Evolutionary conservation across 1,140 invertebrate species (phyloP).

Genomic region (Amphibalanus amphitrite): DNA sequence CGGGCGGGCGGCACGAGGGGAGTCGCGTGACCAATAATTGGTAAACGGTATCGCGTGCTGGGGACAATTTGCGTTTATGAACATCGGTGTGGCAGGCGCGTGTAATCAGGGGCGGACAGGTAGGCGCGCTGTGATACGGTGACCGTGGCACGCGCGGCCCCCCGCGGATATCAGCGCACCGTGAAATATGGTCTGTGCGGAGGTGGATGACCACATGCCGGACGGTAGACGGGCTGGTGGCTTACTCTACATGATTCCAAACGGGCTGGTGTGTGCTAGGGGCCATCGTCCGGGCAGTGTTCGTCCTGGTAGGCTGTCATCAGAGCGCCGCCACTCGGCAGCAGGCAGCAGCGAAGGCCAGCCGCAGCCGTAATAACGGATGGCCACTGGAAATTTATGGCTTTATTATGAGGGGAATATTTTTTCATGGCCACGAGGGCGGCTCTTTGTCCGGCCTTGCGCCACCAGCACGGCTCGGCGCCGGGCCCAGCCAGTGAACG

Average conservation of each 20-base stretch:
- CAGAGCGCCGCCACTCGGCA: no score
- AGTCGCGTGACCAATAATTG: neutral
- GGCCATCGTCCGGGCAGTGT: no score
- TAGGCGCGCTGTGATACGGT: neutral
- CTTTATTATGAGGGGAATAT: constrained; percentile 1
- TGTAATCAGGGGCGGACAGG: neutral
- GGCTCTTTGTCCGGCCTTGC: neutral
- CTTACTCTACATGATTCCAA: no score
- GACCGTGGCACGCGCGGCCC: neutral
- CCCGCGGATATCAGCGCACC: no score
- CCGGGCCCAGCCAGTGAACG: no score
- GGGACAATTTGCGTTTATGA: neutral
- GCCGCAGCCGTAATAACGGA: neutral
- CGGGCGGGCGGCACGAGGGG: neutral
- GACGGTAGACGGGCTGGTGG: no score
- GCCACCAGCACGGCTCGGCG: neutral
- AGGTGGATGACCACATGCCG: no score
- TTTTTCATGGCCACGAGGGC: neutral
- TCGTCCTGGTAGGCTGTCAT: no score
- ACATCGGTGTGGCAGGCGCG: neutral
- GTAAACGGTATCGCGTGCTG: neutral
- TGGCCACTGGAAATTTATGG: neutral
- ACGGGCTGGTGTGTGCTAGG: no score
- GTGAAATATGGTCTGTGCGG: no score
- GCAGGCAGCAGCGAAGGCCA: neutral